Conservation (phyloP, 2,888 invertebrate genomes). For the Diaprepes abbreviatus region DNA sequence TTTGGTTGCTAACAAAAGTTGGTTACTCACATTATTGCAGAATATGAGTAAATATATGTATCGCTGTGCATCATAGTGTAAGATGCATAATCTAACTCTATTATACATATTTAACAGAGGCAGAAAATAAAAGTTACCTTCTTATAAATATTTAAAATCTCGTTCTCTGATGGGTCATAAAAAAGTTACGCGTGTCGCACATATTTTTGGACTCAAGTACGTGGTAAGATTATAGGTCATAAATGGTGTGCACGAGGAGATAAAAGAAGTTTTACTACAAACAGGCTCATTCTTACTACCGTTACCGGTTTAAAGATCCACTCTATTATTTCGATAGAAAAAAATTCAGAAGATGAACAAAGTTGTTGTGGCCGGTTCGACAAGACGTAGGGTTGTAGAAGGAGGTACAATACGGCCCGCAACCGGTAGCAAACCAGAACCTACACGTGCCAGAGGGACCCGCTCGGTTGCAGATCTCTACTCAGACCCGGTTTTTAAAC, state of each 20-base stretch:
- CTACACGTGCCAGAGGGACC: slow-evolving; percentile 22
- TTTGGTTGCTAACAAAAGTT: too few relatives aligned
- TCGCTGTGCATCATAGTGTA: too few relatives aligned
- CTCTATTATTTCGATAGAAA: slow-evolving; percentile 54
- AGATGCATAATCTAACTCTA: too few relatives aligned
- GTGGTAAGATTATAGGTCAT: slow-evolving; percentile 20
- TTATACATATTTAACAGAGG: too few relatives aligned
- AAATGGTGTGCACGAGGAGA: slow-evolving; percentile 42
- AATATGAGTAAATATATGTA: too few relatives aligned
- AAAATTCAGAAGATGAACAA: slow-evolving; percentile 25
- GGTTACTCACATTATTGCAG: too few relatives aligned
- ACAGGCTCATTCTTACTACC: slow-evolving; percentile 57
- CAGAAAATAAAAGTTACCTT: background rate
- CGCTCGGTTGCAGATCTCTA: background rate
- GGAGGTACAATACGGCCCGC: background rate
- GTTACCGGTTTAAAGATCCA: slow-evolving; percentile 60
- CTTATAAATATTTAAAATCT: slow-evolving; percentile 5
- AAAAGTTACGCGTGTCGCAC: background rate
- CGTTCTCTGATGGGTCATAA: background rate
- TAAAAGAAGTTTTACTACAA: slow-evolving; percentile 53
- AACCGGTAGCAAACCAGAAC: slow-evolving; percentile 34
- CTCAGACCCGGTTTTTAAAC: background rate
- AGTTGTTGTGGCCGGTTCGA: slow-evolving; percentile 25
- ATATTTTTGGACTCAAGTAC: background rate
- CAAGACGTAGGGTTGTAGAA: slow-evolving; percentile 20